A percentile compares a stretch with the other conserved stretches of the same genome.
These are phyloP conservation scores for Polypterus senegalus DNA, from an alignment of 2,113 vertebrate genomes.

Conservation along the genomic window DNA sequence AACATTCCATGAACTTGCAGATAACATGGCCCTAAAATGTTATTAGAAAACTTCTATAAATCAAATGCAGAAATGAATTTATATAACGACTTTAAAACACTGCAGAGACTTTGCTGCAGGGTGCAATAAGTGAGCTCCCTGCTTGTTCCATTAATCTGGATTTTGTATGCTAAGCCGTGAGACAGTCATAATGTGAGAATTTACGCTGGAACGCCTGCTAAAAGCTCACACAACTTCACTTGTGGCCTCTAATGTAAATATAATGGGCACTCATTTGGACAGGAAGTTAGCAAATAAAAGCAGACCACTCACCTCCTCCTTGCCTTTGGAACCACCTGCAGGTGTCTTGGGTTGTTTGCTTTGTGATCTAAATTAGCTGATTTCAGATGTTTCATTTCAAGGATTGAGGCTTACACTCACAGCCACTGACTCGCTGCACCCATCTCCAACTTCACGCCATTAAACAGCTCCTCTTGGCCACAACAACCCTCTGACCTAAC, in stretches of 20 bases:
- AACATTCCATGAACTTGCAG: slow-evolving; percentile 49
- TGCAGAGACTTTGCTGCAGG: slow-evolving; percentile 41
- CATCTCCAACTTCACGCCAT: no score
- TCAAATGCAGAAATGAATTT: slow-evolving; percentile 39
- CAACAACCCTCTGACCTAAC: no score
- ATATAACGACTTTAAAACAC: slow-evolving; percentile 48
- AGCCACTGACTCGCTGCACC: no score
- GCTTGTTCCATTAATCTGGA: slow-evolving; percentile 27
- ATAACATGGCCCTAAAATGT: slow-evolving; percentile 55
- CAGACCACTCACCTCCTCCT: no score
- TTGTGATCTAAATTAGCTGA: no score
- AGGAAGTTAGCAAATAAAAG: no score
- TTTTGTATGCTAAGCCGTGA: slow-evolving; percentile 17
- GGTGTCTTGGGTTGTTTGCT: no score
- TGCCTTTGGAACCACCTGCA: no score
- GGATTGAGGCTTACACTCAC: no score
- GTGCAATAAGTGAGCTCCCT: slow-evolving; percentile 50
- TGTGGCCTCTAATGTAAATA: not conserved
- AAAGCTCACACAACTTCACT: slow-evolving; percentile 1
- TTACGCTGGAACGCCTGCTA: not conserved
- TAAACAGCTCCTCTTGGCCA: no score
- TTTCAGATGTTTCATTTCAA: no score
- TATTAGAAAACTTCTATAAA: slow-evolving; percentile 51
- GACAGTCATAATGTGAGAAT: slow-evolving; percentile 14
- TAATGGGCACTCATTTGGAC: slow-evolving; percentile 16